Evolutionary conservation across 2,888 invertebrate genomes (phyloP).

Genomic region (Ophioninae sp.): DNA sequence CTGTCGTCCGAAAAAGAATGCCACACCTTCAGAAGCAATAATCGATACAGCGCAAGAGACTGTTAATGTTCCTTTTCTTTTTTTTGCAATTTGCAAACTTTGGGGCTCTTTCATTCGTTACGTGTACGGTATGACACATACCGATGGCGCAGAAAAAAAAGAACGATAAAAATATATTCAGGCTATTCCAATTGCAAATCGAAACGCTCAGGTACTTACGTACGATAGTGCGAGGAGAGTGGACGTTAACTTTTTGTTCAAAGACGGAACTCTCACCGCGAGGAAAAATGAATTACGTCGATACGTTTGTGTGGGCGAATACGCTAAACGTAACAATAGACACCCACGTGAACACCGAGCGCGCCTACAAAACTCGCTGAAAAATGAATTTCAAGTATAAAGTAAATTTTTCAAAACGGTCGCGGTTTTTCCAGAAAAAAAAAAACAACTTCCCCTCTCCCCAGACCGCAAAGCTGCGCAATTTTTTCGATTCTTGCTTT

Average conservation of each 20-base stretch:
- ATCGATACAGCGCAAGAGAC: slow-evolving; percentile 5
- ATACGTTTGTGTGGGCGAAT: neutral
- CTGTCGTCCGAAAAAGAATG: neutral
- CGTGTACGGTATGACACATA: neutral
- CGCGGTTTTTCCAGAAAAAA: neutral
- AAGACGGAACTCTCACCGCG: slow-evolving; percentile 6
- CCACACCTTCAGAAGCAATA: neutral
- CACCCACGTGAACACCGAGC: neutral
- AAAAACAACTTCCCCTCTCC: too few species aligned
- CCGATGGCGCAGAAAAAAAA: neutral
- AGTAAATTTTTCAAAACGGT: neutral
- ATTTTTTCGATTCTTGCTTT: too few species aligned
- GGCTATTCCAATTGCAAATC: slow-evolving; percentile 32
- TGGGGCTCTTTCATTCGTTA: slow-evolving; percentile 1
- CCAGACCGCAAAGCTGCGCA: too few species aligned
- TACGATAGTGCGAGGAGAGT: slow-evolving; percentile 9
- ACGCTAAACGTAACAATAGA: neutral
- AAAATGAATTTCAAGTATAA: neutral
- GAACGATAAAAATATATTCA: neutral
- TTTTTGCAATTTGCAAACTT: slow-evolving; percentile 6
- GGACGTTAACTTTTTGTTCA: slow-evolving; percentile 48
- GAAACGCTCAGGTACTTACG: neutral
- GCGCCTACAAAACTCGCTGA: neutral
- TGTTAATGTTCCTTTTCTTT: neutral
- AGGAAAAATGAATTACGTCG: slow-evolving; percentile 27